Evolutionary conservation across 2,113 vertebrate genomes (phyloP).

Genomic region (Pterocles gutturalis): DNA sequence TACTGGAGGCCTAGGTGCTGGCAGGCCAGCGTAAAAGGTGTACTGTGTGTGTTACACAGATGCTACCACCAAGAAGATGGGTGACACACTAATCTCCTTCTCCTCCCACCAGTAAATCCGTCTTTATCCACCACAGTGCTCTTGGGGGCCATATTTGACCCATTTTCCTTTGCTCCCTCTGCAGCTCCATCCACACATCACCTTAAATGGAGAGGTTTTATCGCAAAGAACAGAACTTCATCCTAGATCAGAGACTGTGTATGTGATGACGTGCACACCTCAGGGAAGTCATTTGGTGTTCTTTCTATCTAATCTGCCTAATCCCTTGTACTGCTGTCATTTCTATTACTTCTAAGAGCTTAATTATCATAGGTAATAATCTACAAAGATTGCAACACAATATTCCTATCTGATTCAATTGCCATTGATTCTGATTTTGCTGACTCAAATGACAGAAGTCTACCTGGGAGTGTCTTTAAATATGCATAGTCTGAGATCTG

Average conservation of each 20-base stretch:
- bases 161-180: background rate
- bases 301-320: slow-evolving; percentile 24
- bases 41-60: background rate
- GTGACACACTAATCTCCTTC: background rate
- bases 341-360: background rate
- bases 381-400: slow-evolving; percentile 9
- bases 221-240: background rate
- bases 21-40: background rate
- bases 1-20: background rate
- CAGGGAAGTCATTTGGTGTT: background rate
- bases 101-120: background rate
- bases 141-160: background rate
- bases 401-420: background rate
- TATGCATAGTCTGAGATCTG: background rate
- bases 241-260: background rate
- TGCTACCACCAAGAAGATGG: background rate
- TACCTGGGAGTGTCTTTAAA: slow-evolving; percentile 12
- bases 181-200: background rate
- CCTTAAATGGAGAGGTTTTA: background rate
- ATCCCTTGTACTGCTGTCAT: background rate
- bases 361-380: slow-evolving; percentile 11
- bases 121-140: background rate
- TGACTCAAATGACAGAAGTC: background rate
- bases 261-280: background rate
- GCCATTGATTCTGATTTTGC: background rate